Base-by-base conservation (phyloP, 2,113 vertebrate genomes). In the Epinephelus cyanopodus region DNA sequence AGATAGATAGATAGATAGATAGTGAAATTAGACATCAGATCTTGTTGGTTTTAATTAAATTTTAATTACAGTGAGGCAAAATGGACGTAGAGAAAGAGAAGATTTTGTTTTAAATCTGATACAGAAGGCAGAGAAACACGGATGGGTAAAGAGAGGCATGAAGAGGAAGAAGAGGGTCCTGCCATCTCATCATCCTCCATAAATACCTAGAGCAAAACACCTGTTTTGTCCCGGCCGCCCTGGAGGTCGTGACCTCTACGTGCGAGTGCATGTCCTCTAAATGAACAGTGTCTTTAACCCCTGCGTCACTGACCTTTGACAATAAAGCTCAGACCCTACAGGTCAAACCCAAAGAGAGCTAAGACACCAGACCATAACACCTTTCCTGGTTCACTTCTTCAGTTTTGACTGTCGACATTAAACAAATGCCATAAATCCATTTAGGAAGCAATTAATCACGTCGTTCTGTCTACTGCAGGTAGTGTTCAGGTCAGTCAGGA, bases 201-300 rank as follows among this genome's bases (percentile, higher is more conserved):
- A 79, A 74, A 77, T 69, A 83, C 73, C 71, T 3, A 1, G 2
- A 80, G 77, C 19, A 29, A 71, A 87, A 87, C 86, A 90, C 64
- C 76, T 79, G 88, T 81, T 89, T 77, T 18, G 65, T 86, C 21
- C 50, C 11, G 19, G 66, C 61, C 29, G 18, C 60, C 81, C 89
- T 47, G 21, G 45, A 78, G 82, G 74, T 81, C 23, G 1, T 0
- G 3, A 63, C 70, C 74, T 61, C 58, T 62, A 66, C 90, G 68
- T 66, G 67, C n/a, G n/a, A 52, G 63, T 3, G 69, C 91, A 75
- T 9, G 65, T 84, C 56, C 70, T 23, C 33, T 33, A 14, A 63
- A 56, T 62, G 23, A 88, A 27, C 13, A 19, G 33, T 27, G 23
- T 80, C 54, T 89, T 90, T 88, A 86, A 88, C 74, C 89, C 58